Evolutionary conservation across 1,140 invertebrate genomes (phyloP).

Genomic region (Zaprionus africanus): DNA sequence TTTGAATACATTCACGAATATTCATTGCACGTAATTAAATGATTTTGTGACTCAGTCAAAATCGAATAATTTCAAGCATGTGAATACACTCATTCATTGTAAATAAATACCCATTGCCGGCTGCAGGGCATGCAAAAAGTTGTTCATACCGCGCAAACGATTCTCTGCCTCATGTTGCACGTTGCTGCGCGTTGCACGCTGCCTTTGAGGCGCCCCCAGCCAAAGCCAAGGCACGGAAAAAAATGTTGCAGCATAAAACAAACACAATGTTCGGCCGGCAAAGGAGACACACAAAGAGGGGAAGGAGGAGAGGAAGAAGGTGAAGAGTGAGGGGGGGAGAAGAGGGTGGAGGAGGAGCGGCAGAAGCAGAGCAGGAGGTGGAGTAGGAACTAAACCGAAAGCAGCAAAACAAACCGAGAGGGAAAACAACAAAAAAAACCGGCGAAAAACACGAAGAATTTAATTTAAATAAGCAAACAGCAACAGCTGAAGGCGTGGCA

Average conservation of each 20-base stretch:
- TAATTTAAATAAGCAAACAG: slow-evolving; percentile 12
- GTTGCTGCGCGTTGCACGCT: not conserved
- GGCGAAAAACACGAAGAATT: not conserved
- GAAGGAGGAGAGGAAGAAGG: not conserved
- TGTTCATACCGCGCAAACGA: not conserved
- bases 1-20: not conserved
- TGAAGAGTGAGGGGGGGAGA: not conserved
- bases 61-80: too few species aligned
- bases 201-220: slow-evolving; percentile 16
- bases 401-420: slow-evolving; percentile 9
- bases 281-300: slow-evolving; percentile 1
- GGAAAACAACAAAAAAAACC: not conserved
- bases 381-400: not conserved
- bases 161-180: not conserved
- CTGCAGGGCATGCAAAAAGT: not conserved
- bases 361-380: not conserved
- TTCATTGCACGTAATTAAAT: not conserved
- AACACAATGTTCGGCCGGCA: slow-evolving; percentile 16
- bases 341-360: not conserved
- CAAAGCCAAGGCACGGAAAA: slow-evolving; percentile 1
- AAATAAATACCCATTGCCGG: not conserved
- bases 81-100: not conserved
- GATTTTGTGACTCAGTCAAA: too few species aligned
- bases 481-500: slow-evolving; percentile 13
- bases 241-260: not conserved